phyloP scores from a whole-genome alignment of 2,888 invertebrate genomes.

The Maniola hyperantus region DNA sequence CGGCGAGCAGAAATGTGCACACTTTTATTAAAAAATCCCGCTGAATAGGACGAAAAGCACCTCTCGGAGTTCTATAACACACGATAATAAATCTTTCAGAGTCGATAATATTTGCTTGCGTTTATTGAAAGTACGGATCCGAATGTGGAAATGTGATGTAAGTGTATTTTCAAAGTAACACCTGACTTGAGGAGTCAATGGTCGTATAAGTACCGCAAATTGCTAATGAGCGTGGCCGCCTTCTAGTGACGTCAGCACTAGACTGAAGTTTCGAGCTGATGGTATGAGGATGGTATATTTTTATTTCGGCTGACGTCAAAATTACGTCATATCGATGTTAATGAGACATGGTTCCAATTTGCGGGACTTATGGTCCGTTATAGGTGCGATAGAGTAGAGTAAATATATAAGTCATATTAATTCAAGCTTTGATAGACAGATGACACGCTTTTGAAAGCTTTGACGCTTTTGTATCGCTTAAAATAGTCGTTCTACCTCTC shows the following conservation, averaged over 20 bases:
- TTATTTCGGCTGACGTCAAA: no score
- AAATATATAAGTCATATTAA: not conserved
- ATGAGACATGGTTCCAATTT: no score
- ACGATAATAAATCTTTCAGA: constrained; percentile 19
- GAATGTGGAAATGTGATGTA: not conserved
- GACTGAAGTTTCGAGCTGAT: no score
- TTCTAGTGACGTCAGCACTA: no score
- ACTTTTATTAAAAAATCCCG: constrained; percentile 29
- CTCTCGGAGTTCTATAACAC: constrained; percentile 16
- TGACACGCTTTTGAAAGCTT: not conserved
- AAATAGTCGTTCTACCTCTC: not conserved
- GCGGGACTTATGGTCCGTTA: no score
- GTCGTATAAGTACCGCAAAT: not conserved
- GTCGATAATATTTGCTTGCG: constrained; percentile 22
- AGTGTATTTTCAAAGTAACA: not conserved
- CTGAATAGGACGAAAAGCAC: constrained; percentile 23
- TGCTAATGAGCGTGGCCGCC: no score
- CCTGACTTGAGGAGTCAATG: not conserved
- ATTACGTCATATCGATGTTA: no score
- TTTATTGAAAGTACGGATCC: constrained; percentile 5
- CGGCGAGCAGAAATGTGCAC: constrained; percentile 15
- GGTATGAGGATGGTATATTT: no score
- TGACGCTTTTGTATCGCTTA: not conserved
- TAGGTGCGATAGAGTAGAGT: no score
- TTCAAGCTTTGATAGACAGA: not conserved